Percentiles rank a stretch among this genome's conserved stretches.
These are phyloP conservation scores for Salticus scenicus DNA, from an alignment of 2,888 invertebrate species.

Conservation along the genomic window DNA sequence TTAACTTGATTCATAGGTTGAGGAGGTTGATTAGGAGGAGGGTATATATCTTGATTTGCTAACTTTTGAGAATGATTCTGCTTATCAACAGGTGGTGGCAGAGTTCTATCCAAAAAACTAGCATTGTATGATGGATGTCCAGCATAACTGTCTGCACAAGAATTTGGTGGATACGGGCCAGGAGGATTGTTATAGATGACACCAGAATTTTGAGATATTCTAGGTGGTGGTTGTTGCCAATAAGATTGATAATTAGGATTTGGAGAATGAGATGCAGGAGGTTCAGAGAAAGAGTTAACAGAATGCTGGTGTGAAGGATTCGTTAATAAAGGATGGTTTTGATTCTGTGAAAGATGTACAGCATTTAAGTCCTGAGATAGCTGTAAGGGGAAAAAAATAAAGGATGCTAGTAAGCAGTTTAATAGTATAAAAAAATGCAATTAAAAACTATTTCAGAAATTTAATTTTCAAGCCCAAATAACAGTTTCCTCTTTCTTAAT, in stretches of 20 bases:
- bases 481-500: too few relatives aligned
- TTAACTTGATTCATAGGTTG: conserved; percentile 24
- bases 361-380: conserved; percentile 60
- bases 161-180: conserved; percentile 16
- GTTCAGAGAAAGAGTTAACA: conserved; percentile 37
- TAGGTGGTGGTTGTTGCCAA: conserved; percentile 29
- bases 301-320: conserved; percentile 28
- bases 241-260: conserved; percentile 34
- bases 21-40: background rate
- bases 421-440: too few relatives aligned
- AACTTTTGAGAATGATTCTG: background rate
- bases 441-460: background rate
- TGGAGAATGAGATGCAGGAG: conserved; percentile 16
- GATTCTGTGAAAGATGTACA: conserved; percentile 54
- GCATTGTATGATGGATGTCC: conserved; percentile 31
- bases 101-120: conserved; percentile 26
- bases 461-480: background rate
- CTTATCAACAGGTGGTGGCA: conserved; percentile 11
- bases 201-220: conserved; percentile 13
- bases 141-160: background rate
- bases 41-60: conserved; percentile 23
- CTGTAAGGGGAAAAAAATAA: conserved; percentile 21
- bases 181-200: conserved; percentile 28
- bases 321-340: conserved; percentile 46
- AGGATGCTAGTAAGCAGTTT: background rate